phyloP scores from a whole-genome alignment of 2,113 vertebrate genomes.

The Uropsilus gracilis region DNA sequence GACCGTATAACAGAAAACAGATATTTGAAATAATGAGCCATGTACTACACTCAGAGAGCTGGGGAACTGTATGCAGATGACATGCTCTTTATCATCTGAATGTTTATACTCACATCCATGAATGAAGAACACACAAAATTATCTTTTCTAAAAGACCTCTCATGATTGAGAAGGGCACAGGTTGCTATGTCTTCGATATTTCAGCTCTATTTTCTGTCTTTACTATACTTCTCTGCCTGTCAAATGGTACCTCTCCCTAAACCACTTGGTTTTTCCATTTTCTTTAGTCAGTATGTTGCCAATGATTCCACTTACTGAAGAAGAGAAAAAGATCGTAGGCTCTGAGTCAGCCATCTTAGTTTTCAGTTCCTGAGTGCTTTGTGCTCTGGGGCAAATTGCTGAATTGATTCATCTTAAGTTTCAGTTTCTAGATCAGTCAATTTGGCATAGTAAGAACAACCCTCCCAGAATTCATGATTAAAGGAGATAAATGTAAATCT shows the following conservation, averaged over 20 bases:
- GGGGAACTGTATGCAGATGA: neutral
- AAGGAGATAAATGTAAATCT: constrained; percentile 5
- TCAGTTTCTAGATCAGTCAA: constrained; percentile 19
- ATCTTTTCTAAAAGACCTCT: neutral
- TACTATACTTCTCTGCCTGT: neutral
- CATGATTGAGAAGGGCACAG: neutral
- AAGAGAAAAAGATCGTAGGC: neutral
- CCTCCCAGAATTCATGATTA: neutral
- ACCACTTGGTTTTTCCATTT: neutral
- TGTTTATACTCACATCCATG: neutral
- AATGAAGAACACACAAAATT: constrained; percentile 15
- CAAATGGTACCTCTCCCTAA: neutral
- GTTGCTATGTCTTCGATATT: neutral
- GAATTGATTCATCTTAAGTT: neutral
- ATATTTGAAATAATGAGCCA: neutral
- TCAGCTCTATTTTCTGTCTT: constrained; percentile 4
- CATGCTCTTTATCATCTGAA: constrained; percentile 11
- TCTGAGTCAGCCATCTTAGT: neutral
- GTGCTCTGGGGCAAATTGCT: neutral
- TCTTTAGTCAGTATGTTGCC: neutral
- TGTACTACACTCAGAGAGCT: neutral
- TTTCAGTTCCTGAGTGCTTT: neutral
- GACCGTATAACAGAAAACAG: neutral
- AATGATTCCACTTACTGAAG: neutral
- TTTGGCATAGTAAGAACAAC: neutral